phyloP scores from a whole-genome alignment of 1,140 invertebrate genomes.

The Drosophila pseudoananassae region DNA sequence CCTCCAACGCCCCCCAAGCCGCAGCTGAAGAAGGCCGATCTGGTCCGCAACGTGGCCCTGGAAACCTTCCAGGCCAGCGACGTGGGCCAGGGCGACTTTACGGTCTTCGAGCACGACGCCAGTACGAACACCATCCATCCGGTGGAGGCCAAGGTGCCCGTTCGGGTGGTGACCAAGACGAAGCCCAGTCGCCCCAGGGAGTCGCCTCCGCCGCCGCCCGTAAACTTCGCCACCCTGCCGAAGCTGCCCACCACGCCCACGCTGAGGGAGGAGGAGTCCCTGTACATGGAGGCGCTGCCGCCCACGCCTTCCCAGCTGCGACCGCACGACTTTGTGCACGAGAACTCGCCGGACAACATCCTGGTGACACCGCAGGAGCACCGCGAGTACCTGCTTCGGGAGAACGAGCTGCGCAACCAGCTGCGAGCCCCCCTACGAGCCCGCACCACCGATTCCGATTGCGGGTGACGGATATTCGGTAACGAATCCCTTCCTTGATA shows the following conservation, averaged over 20 bases:
- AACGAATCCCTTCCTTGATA: slow-evolving; percentile 82
- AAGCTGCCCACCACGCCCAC: slow-evolving; percentile 37
- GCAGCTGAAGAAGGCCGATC: slow-evolving; percentile 76
- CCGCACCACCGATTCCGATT: slow-evolving; percentile 72
- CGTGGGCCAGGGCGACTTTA: slow-evolving; percentile 79
- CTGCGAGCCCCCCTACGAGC: slow-evolving; percentile 68
- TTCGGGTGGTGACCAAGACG: slow-evolving; percentile 38
- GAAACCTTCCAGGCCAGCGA: slow-evolving; percentile 77
- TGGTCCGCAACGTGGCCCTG: slow-evolving; percentile 74
- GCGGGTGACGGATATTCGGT: slow-evolving; percentile 64
- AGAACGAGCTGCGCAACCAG: slow-evolving; percentile 82
- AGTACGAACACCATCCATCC: slow-evolving; percentile 78
- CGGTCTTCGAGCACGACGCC: slow-evolving; percentile 79
- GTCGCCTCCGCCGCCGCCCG: slow-evolving; percentile 78
- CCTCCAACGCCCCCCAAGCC: slow-evolving; percentile 79
- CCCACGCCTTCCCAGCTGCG: slow-evolving; percentile 60
- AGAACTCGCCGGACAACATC: slow-evolving; percentile 81
- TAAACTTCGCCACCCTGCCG: slow-evolving; percentile 75
- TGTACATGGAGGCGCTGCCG: slow-evolving; percentile 74
- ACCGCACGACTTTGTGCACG: slow-evolving; percentile 72
- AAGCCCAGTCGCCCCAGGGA: slow-evolving; percentile 56
- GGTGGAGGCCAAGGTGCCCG: slow-evolving; percentile 59
- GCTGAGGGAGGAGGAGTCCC: slow-evolving; percentile 55
- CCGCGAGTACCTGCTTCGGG: slow-evolving; percentile 75
- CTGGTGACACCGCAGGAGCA: slow-evolving; percentile 78